Evolutionary conservation across 1,140 invertebrate genomes (phyloP), one percentile per base, ranked within the genome.

Genomic region (Subanguina moxae): DNA sequence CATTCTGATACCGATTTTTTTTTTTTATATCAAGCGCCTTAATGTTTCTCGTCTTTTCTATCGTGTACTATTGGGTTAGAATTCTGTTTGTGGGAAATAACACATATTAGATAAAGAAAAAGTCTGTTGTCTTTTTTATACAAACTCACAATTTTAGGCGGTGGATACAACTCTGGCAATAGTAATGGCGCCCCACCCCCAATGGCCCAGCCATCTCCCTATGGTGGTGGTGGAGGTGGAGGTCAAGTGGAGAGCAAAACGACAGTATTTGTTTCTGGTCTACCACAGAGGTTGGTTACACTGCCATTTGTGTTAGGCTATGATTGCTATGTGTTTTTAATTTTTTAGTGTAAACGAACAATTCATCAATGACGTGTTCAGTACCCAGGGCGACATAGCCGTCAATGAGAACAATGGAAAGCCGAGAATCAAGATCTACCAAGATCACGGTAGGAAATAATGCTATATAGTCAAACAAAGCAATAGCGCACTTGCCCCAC

Each of bases 331-430:
- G 15, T 64, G 3, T 5, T 43, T 15, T 25, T n/a, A 0, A 15
- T 11, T 25, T 52, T 72, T 68, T 43, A 72, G 71, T 42, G 70
- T 30, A 0, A 73, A 72, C 28, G 71, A 72, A 46, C 62, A 28
- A 15, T 72, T 65, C 32, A 65, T 72, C 61, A 19, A 73, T 15
- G 71, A 72, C 38, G 71, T 72, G 13, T 72, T 72, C 43, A 19
- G 32, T 19, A 32, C n/a, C 5, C 17, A 43, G 11, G 71, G 71
- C 27, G 38, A 64, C 5, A 66, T 72, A 30, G 70, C 45, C 30
- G 32, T 61, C 19, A 69, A 57, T 45, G 32, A 42, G 23, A 65
- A 19, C 19, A 72, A 73, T 45, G 71, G 71, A 11, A 72, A 72
- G 57, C 65, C 71, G 17, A 64, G 30, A 30, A 66, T 72, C 23